These are phyloP conservation scores for Samia ricini DNA, from an alignment of 1,140 invertebrate species.

Conservation along the genomic window DNA sequence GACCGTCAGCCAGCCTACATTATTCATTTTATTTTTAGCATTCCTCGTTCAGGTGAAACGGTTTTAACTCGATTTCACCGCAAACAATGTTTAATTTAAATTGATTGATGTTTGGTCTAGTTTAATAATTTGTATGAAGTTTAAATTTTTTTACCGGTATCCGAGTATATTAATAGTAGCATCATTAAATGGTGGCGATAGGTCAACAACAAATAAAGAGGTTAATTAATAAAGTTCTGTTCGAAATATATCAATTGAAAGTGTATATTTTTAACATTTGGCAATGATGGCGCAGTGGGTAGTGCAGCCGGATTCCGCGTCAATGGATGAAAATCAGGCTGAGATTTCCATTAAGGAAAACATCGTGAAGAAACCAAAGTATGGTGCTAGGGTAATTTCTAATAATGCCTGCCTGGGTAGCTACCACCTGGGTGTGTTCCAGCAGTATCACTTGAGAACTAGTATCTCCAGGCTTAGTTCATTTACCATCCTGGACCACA, in stretches of 20 bases:
- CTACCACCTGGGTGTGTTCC: too few species aligned
- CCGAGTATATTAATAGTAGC: background rate
- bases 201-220: background rate
- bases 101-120: slow-evolving; percentile 23
- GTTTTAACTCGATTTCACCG: slow-evolving; percentile 20
- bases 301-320: too few species aligned
- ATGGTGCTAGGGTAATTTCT: too few species aligned
- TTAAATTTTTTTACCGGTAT: slow-evolving; percentile 12
- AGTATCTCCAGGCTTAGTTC: too few species aligned
- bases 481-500: too few species aligned
- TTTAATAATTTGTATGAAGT: slow-evolving; percentile 18
- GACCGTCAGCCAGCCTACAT: slow-evolving; percentile 35
- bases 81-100: slow-evolving; percentile 27
- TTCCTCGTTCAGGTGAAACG: slow-evolving; percentile 23
- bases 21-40: slow-evolving; percentile 44
- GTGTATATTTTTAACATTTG: too few species aligned
- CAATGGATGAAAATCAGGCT: too few species aligned
- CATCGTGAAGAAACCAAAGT: too few species aligned
- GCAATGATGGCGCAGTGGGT: too few species aligned
- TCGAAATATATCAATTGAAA: background rate
- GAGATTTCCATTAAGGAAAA: too few species aligned
- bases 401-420: too few species aligned
- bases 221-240: background rate
- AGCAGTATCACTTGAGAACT: too few species aligned
- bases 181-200: slow-evolving; percentile 3